Base-by-base conservation (phyloP, 2,797 vertebrate genomes). In the Bovichtus variegatus region DNA sequence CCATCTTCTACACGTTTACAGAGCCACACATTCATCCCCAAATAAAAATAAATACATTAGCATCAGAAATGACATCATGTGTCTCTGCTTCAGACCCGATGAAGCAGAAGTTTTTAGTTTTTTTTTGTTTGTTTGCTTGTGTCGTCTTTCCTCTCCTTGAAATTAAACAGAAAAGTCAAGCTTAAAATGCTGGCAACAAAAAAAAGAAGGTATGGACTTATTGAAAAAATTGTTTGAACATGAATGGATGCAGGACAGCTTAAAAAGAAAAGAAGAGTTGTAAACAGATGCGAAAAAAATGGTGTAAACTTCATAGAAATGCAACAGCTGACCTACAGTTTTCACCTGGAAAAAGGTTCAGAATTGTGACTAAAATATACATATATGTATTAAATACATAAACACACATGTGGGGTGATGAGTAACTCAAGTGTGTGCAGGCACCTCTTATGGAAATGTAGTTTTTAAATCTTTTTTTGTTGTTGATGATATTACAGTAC, bases 61-160 rank as follows among this genome's bases (percentile, higher is more conserved):
- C 89, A 85, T 92, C 78, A 81, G 88, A 90, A 87, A 87, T 95
- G 95, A 96, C 95, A 95, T 95, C 93, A 93, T 91, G 83, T 89
- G 83, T 87, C 76, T 89, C 87, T 51, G 85, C 90, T 87, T 91
- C 87, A 72, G 84, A 86, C 74, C 81, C 71, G 66, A 73, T 71
- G 84, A 90, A 89, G 81, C 87, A 76, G 82, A 82, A 55, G 38
- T 55, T 34, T 19, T 47, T 67, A n/a, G 34, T 47, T 69, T 29
- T 65, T 83, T 61, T 80, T 63, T 73, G 54, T 79, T 84, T 62
- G 38, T 68, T 78, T 77, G 25, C 16, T 71, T 87, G 58, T 72
- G 58, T 86, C 44, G 65, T 71, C 41, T 72, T 63, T 69, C 25
- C 23, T 84, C 57, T 76, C 61, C 64, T 76, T 83, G 15, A 64